Base-by-base conservation (phyloP, 2,113 vertebrate species). In the Struthio camelus region DNA sequence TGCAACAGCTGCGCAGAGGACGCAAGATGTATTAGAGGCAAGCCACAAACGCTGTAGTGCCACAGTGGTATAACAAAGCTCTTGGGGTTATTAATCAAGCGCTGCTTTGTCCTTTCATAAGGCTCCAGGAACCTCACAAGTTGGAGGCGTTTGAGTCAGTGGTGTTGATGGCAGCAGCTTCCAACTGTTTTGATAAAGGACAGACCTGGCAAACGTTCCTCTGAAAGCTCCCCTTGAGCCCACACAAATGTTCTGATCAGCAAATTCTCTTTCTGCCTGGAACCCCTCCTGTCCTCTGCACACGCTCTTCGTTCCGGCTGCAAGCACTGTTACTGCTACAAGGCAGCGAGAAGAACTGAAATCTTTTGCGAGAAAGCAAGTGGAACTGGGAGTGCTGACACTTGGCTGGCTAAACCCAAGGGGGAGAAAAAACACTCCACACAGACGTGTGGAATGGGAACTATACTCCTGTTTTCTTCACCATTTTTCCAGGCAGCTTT, bases 1-100 rank as follows among this genome's bases (percentile, higher is more conserved):
- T 51, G 36, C 73, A 93, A 79, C 87, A 94, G 76, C 89, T 93
- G 93, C 48, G 64, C 28, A 85, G 54, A 87, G 66, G 80, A 85
- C 22, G 32, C 8, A 44, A 58, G 27, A 44, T n/a, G 12, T 14
- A 32, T 23, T 7, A 85, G 70, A 93, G 62, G 44, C 67, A 59
- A 2, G 25, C 23, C 42, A 12, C 0, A 1, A 82, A 50, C 6
- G 36, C 75, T 48, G 12, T 4, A 85, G 38, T 48, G 70, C 62
- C 66, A 89, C 62, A 53, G 9, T 1, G 30, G 36, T 30, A 14
- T 65, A 72, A 91, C 22, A 85, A 79, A 94, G 71, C 56, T 62
- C 81, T 70, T 42, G 44, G 54, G 32, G 9, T 83, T 93, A 87
- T 54, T 82, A 50, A 78, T 83, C 36, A 87, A 91, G 44, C 13